These are phyloP conservation scores for Ecliptopera silaceata DNA, from an alignment of 2,888 invertebrate species.

Conservation along the genomic window DNA sequence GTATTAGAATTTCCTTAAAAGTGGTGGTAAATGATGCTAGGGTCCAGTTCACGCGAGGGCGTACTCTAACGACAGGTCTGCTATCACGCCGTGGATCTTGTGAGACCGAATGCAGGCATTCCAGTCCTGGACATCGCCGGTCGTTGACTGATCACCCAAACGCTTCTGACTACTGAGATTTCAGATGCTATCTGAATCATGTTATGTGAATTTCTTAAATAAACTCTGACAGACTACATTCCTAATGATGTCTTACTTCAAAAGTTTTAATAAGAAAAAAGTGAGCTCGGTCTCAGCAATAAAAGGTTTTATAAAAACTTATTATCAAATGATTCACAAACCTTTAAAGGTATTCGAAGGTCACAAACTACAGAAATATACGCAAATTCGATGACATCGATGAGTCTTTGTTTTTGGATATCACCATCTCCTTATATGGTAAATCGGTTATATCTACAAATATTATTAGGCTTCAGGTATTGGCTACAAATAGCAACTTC, in stretches of 20 bases:
- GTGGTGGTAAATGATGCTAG: constrained; percentile 20
- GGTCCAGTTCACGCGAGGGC: constrained; percentile 24
- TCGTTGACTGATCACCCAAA: constrained; percentile 65
- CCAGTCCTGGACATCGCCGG: constrained; percentile 52
- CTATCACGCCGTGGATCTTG: constrained; percentile 23
- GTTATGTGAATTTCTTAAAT: too few relatives aligned
- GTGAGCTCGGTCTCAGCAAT: too few relatives aligned
- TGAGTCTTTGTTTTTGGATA: not conserved
- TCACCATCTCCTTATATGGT: not conserved
- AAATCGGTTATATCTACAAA: not conserved
- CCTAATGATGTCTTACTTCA: too few relatives aligned
- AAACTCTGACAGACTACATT: too few relatives aligned
- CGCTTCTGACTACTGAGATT: not conserved
- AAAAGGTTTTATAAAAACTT: not conserved
- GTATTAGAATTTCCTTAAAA: not conserved
- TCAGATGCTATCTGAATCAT: not conserved
- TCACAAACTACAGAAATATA: not conserved
- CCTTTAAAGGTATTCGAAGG: not conserved
- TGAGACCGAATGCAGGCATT: constrained; percentile 35
- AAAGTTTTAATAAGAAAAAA: too few relatives aligned
- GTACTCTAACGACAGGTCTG: constrained; percentile 26
- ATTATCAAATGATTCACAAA: constrained; percentile 3
- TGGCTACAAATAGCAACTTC: too few relatives aligned
- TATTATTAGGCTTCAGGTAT: too few relatives aligned
- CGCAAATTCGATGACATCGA: not conserved